Evolutionary conservation across 2,113 vertebrate species (phyloP), one percentile per base, ranked within the genome.

Genomic region (Cephalopholis sonnerati): DNA sequence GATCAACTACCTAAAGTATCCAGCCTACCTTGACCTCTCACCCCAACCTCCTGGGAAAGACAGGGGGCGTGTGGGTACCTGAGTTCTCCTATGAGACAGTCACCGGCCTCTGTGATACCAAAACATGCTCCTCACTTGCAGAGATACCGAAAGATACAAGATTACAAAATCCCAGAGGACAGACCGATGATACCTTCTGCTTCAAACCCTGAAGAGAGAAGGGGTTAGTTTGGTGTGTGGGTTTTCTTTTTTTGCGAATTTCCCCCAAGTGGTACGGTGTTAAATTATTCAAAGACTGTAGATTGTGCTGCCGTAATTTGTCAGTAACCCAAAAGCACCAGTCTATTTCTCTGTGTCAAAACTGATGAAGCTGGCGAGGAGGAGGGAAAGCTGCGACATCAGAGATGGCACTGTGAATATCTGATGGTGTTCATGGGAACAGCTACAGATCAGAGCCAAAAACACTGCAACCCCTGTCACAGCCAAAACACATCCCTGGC

Each of bases 291-390:
- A 90, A 87, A 87, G 85, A 61, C 51, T 88, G 68, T 90, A 65
- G 84, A 93, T 81, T 88, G 82, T 75, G 64, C 83, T 66, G 74
- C 82, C 65, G 69, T 93, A 92, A 93, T 95, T 94, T 94, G 90
- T 94, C 90, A 90, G 85, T 79, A 91, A 87, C 83, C 91, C 89
- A 91, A 91, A 92, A 82, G 89, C 91, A 84, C 82, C 91, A 90
- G 92, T 92, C 88, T 89, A 86, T 93, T 92, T 92, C 85, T 92
- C 59, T 44, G 68, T 89, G 92, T 94, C 92, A 93, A 80, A 94
- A 91, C 85, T 83, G 79, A 94, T 94, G 87, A 94, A 93, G 82
- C 78, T 87, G 81, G 74, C 62, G 81, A 85, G 86, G 64, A 84
- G 78, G 91, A 81, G 84, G 86, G 84, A 89, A 80, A 84, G 81